Evolutionary conservation across 2,888 invertebrate species (phyloP).

Genomic region (Penaeus monodon): DNA sequence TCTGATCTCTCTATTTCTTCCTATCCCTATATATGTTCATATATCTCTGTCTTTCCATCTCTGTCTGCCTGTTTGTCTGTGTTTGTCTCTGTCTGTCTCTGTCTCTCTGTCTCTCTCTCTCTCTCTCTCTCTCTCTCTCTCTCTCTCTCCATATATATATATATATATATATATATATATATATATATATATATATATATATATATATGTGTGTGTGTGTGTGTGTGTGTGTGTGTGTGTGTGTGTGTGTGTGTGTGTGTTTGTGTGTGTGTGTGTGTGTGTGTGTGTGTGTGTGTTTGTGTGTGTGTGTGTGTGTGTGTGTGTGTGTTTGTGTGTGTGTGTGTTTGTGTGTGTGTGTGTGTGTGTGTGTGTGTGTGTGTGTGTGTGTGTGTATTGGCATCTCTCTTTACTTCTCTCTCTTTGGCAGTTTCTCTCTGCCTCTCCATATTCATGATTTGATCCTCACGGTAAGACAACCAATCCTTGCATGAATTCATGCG

Average conservation of each 20-base stretch:
- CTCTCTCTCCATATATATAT: neutral
- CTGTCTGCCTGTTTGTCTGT: no score
- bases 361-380: no score
- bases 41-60: no score
- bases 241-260: neutral
- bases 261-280: constrained; percentile 24
- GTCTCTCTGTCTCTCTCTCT: no score
- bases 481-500: no score
- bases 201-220: neutral
- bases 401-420: neutral
- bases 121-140: no score
- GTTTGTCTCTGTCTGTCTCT: no score
- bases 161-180: neutral
- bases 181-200: neutral
- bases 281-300: constrained; percentile 12
- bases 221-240: neutral
- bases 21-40: no score
- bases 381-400: neutral
- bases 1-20: no score
- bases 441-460: no score
- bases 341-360: no score
- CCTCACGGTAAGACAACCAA: no score
- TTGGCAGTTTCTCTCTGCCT: neutral
- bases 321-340: neutral
- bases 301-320: constrained; percentile 10